Conservation (phyloP, 1,140 invertebrate species). For the Venustaconcha ellipsiformis region DNA sequence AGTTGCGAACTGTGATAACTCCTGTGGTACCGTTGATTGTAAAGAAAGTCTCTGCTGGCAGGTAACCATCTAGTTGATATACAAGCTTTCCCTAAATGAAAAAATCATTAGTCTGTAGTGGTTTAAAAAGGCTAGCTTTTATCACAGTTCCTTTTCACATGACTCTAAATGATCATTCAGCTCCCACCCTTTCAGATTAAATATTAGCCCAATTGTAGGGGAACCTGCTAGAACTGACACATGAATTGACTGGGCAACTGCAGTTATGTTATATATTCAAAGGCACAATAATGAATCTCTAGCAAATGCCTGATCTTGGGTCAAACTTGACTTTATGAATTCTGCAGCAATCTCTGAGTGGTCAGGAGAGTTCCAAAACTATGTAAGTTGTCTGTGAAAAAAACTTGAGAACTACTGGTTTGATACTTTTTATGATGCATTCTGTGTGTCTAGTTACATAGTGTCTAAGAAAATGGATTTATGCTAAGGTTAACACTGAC, state of each 20-base stretch:
- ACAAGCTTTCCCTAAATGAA: constrained; percentile 36
- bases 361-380: too few species aligned
- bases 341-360: too few species aligned
- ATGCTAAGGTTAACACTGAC: too few species aligned
- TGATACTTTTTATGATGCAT: too few species aligned
- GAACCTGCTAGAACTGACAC: neutral
- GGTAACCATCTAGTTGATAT: constrained; percentile 51
- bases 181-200: neutral
- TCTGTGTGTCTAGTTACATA: too few species aligned
- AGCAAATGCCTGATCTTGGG: too few species aligned
- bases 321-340: too few species aligned
- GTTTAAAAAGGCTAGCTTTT: neutral
- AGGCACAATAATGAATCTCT: too few species aligned
- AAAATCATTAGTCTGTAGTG: neutral
- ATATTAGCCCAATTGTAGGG: neutral
- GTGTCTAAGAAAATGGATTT: too few species aligned
- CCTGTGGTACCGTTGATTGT: constrained; percentile 89
- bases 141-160: neutral
- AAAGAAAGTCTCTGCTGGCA: constrained; percentile 72
- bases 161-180: neutral
- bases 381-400: too few species aligned
- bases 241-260: neutral
- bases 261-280: too few species aligned
- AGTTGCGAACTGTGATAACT: constrained; percentile 82
- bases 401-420: too few species aligned